Conservation (phyloP, 2,888 invertebrate species). For the Lucinisca nassula region DNA sequence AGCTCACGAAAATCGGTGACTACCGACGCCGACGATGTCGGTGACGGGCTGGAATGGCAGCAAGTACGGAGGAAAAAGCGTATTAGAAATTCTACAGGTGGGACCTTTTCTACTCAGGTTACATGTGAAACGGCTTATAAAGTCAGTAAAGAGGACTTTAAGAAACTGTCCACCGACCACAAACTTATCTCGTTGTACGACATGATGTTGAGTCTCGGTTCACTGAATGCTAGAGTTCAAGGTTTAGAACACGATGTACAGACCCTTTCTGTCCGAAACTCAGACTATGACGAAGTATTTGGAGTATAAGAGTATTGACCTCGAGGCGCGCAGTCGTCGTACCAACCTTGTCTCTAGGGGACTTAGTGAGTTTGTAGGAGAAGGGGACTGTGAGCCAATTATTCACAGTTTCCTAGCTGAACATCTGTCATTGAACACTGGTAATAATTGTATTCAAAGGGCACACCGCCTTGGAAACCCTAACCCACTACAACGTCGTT, state of each 20-base stretch:
- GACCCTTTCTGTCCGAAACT: not conserved
- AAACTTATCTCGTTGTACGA: not conserved
- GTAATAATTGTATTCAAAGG: not conserved
- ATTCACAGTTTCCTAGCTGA: not conserved
- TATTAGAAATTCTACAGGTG: not conserved
- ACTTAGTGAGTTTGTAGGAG: not conserved
- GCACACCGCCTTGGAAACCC: not conserved
- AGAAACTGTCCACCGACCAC: not conserved
- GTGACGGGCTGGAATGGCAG: not conserved
- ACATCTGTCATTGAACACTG: not conserved
- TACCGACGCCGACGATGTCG: not conserved
- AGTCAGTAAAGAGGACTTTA: not conserved
- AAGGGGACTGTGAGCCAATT: not conserved
- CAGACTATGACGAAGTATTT: not conserved
- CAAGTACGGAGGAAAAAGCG: not conserved
- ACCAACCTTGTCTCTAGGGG: not conserved
- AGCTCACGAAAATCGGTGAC: too few species aligned
- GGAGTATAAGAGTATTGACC: not conserved
- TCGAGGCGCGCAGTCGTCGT: not conserved
- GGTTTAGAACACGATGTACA: not conserved
- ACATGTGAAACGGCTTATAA: not conserved
- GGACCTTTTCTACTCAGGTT: not conserved
- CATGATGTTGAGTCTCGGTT: not conserved
- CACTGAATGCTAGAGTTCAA: not conserved
- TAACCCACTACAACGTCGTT: not conserved